A percentile compares a stretch with the other conserved stretches of the same genome.
Conservation (phyloP, 1,140 invertebrate genomes). For the Cepaea nemoralis region DNA sequence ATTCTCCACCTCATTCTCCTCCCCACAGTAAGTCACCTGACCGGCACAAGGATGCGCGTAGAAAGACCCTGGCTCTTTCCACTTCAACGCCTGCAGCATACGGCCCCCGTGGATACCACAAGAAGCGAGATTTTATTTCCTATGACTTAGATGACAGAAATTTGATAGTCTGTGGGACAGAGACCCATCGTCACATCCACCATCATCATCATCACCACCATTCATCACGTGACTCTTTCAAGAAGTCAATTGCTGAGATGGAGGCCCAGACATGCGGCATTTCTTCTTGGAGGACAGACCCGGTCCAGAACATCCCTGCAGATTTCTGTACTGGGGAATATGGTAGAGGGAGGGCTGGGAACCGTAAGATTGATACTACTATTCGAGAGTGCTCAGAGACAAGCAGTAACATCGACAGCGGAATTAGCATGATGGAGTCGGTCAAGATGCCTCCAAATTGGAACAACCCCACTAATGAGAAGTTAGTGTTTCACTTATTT, state of each 20-base stretch:
- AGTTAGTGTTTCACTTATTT: slow-evolving; percentile 43
- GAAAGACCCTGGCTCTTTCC: neutral
- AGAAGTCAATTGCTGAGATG: slow-evolving; percentile 55
- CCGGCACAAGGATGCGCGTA: slow-evolving; percentile 40
- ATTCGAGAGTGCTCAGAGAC: slow-evolving; percentile 61
- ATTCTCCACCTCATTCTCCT: slow-evolving; percentile 75
- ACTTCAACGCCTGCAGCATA: neutral
- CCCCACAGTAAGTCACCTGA: slow-evolving; percentile 75
- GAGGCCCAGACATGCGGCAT: slow-evolving; percentile 54
- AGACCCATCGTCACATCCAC: slow-evolving; percentile 65
- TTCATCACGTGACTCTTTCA: slow-evolving; percentile 46
- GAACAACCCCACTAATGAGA: slow-evolving; percentile 62
- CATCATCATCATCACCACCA: slow-evolving; percentile 71
- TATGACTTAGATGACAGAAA: slow-evolving; percentile 65
- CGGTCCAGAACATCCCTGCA: slow-evolving; percentile 24
- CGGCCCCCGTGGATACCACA: slow-evolving; percentile 32
- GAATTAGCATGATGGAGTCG: slow-evolving; percentile 79
- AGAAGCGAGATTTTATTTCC: slow-evolving; percentile 58
- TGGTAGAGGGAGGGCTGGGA: slow-evolving; percentile 50
- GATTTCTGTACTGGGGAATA: slow-evolving; percentile 44
- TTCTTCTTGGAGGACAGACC: slow-evolving; percentile 1
- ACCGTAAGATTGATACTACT: slow-evolving; percentile 40
- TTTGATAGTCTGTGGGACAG: slow-evolving; percentile 45
- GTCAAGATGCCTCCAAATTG: slow-evolving; percentile 57
- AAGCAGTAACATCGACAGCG: slow-evolving; percentile 80